phyloP scores from a whole-genome alignment of 2,888 invertebrate genomes.

The Drosophila robusta region DNA sequence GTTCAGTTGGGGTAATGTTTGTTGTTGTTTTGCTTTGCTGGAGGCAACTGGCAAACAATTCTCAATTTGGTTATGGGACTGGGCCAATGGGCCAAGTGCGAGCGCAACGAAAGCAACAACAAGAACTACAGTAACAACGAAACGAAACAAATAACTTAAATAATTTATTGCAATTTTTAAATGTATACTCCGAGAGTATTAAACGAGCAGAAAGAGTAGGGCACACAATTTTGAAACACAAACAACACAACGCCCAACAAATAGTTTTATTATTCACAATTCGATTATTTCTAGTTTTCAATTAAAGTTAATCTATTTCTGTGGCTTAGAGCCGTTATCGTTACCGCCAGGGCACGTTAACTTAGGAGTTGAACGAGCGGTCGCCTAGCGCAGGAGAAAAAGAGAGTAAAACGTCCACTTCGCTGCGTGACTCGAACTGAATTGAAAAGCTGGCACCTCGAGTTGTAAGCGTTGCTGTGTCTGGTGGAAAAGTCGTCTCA shows the following conservation, averaged over 20 bases:
- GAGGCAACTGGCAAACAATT: conserved; percentile 63
- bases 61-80: conserved; percentile 52
- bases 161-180: conserved; percentile 69
- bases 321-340: conserved; percentile 14
- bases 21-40: conserved; percentile 59
- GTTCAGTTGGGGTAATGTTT: conserved; percentile 21
- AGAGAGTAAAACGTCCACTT: conserved; percentile 62
- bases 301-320: conserved; percentile 9
- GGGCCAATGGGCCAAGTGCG: conserved; percentile 63
- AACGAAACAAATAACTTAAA: conserved; percentile 72
- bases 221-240: conserved; percentile 16
- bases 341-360: conserved; percentile 36
- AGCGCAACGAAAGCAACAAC: conserved; percentile 44
- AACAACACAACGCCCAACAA: conserved; percentile 2
- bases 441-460: conserved; percentile 70
- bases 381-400: conserved; percentile 1
- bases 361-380: conserved; percentile 13
- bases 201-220: background rate
- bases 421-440: conserved; percentile 80
- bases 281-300: background rate
- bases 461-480: conserved; percentile 23
- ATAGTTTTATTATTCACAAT: background rate
- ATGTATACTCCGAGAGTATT: conserved; percentile 5
- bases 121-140: conserved; percentile 43
- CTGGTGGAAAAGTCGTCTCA: conserved; percentile 43